phyloP scores from a whole-genome alignment of 2,797 vertebrate genomes.

The Champsocephalus esox region DNA sequence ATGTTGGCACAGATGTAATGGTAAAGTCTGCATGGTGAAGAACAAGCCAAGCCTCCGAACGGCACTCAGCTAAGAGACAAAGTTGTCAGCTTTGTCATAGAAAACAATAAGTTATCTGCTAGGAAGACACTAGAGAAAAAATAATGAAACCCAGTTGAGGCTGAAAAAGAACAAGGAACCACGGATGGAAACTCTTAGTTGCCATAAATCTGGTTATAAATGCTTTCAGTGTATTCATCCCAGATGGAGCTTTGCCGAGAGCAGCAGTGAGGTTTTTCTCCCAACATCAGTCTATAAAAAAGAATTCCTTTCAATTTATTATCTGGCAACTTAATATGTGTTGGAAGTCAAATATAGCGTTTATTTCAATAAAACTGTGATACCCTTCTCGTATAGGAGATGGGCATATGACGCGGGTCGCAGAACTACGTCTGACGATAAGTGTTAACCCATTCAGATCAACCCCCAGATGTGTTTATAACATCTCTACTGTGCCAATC shows the following conservation, averaged over 20 bases:
- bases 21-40: neutral
- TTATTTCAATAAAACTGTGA: conserved; percentile 15
- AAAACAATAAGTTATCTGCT: conserved; percentile 25
- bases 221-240: conserved; percentile 68
- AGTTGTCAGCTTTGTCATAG: conserved; percentile 21
- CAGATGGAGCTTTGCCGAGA: conserved; percentile 61
- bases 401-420: neutral
- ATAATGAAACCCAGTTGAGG: conserved; percentile 52
- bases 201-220: conserved; percentile 73
- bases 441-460: conserved; percentile 10
- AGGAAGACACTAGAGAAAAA: conserved; percentile 30
- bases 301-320: conserved; percentile 43
- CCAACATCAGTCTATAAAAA: conserved; percentile 31
- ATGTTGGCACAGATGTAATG: conserved; percentile 45
- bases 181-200: conserved; percentile 69
- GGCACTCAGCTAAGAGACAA: neutral
- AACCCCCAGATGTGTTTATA: neutral
- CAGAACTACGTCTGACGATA: neutral
- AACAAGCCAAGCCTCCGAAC: conserved; percentile 18
- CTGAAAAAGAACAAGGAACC: conserved; percentile 48
- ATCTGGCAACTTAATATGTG: conserved; percentile 42
- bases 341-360: conserved; percentile 36
- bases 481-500: neutral
- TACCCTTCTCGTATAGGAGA: conserved; percentile 2
- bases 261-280: conserved; percentile 46